Base-by-base conservation (phyloP, 2,888 invertebrate genomes). In the Mesoligia furuncula region DNA sequence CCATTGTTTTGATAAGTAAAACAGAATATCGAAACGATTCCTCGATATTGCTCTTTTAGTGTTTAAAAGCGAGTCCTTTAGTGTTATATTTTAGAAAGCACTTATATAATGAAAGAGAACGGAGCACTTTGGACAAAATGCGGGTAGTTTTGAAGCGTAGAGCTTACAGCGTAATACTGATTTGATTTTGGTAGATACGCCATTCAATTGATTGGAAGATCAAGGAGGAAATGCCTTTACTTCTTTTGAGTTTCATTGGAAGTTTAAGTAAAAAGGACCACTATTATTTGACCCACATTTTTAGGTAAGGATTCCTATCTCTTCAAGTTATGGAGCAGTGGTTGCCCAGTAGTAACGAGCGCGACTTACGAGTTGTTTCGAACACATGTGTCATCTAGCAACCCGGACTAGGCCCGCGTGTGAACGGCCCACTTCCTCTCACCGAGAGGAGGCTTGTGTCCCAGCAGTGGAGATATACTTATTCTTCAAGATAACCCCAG, bases 41-140 rank as follows among this genome's bases (percentile, higher is more conserved):
- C 51, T 70, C 74, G 71, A 77, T 77, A 85, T 85, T 81, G 87
- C 66, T 85, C 71, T 78, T 75, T 86, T 73, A 73, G 85, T 68
- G 59, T 66, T 39, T 70, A 68, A 74, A 85, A 59, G 70, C 76
- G 72, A 76, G 85, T 78, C 78, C 51, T 87, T 80, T 79, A 73
- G 76, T 75, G 77, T 85, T 86, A 85, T 87, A 79, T 86, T 86
- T 85, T 81, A 70, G 87, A 85, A 83, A 85, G 80, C 86, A 83
- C 78, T 87, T 83, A 71, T 85, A 69, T 85, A 87, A 86, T 86
- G 31, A 87, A 83, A 81, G 74, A 80, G 79, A 85, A 69, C 51
- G 66, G 71, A 78, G 66, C 57, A 75, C 67, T 81, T 72, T 61
- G 69, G 68, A 71, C 69, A 73, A 83, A 77, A 77, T 67, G 79